phyloP scores from a whole-genome alignment of 2,113 vertebrate genomes.

The Falcunculus frontatus region DNA sequence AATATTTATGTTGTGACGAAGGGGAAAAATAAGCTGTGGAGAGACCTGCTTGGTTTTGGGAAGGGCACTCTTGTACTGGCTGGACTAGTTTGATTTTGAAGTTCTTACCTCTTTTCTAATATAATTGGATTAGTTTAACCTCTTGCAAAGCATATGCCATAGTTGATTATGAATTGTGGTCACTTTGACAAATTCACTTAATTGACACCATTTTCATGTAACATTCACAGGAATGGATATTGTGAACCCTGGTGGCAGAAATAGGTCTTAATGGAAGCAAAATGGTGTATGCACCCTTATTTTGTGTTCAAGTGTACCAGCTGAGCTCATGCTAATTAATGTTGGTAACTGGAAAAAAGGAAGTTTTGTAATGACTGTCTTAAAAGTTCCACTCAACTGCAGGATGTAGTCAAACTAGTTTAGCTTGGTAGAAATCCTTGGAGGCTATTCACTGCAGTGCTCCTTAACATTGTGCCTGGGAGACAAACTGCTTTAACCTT shows the following conservation, averaged over 20 bases:
- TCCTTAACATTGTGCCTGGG: not conserved
- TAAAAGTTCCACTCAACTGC: not conserved
- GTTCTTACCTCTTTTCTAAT: not conserved
- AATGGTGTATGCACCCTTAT: not conserved
- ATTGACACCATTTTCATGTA: not conserved
- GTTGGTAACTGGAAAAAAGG: not conserved
- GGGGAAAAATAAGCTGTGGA: not conserved
- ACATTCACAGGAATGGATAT: not conserved
- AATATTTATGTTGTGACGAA: not conserved
- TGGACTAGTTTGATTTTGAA: not conserved
- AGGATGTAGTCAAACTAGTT: not conserved
- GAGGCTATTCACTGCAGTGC: not conserved
- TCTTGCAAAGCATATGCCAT: not conserved
- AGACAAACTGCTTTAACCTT: not conserved
- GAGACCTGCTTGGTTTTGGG: not conserved
- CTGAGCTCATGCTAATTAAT: not conserved
- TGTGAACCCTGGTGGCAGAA: not conserved
- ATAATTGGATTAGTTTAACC: not conserved
- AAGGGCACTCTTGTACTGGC: not conserved
- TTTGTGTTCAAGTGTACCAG: not conserved
- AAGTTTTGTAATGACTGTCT: not conserved
- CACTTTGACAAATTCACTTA: not conserved
- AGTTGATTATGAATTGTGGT: not conserved
- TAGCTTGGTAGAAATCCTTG: not conserved
- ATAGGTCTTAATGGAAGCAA: not conserved